phyloP scores from a whole-genome alignment of 2,888 invertebrate species.

The Fragum fragum region DNA sequence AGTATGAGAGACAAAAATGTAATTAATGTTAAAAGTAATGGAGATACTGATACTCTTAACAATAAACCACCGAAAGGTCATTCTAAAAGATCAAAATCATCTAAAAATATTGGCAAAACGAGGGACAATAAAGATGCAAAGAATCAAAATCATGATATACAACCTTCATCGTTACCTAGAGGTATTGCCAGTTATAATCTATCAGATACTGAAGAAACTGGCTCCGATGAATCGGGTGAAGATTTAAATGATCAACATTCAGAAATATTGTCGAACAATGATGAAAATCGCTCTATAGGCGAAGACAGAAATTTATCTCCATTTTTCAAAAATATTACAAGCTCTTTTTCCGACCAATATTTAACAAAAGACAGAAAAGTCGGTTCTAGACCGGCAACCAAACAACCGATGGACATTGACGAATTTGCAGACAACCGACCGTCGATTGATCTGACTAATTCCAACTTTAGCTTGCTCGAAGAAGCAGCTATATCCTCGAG shows the following conservation, averaged over 20 bases:
- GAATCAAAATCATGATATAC: neutral
- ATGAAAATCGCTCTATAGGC: neutral
- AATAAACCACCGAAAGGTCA: conserved; percentile 2
- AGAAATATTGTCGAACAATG: neutral
- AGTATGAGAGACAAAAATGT: neutral
- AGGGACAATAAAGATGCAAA: neutral
- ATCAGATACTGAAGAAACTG: conserved; percentile 8
- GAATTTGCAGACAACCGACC: neutral
- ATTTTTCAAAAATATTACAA: neutral
- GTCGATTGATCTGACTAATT: neutral
- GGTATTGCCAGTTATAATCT: neutral
- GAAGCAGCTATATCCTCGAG: neutral
- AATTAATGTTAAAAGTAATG: conserved; percentile 5
- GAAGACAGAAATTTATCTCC: neutral
- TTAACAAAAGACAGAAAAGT: neutral
- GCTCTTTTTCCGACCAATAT: conserved; percentile 9
- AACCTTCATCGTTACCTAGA: neutral
- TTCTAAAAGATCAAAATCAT: conserved; percentile 14
- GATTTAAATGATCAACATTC: neutral
- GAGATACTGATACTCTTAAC: neutral
- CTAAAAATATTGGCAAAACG: neutral
- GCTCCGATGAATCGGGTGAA: neutral
- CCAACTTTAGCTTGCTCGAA: neutral
- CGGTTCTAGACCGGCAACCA: neutral
- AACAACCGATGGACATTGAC: conserved; percentile 1